Conservation (phyloP, 2,797 vertebrate genomes). For the Peromyscus eremicus region DNA sequence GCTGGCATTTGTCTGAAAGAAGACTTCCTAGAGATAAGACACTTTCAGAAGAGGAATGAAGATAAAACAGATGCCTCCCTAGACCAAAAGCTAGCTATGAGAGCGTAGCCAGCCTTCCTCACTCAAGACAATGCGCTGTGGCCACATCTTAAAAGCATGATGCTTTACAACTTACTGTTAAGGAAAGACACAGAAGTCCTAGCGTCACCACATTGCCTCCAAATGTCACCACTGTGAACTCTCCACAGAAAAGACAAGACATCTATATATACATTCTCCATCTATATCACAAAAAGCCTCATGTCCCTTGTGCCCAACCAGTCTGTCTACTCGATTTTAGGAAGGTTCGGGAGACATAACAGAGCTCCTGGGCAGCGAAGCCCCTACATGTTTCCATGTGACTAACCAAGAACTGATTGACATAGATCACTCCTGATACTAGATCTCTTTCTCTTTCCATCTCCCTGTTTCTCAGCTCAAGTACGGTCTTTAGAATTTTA, state of each 20-base stretch:
- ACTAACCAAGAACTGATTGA: not conserved
- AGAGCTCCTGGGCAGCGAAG: not conserved
- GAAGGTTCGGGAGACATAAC: not conserved
- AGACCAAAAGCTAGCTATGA: not conserved
- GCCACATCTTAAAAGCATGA: not conserved
- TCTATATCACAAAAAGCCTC: not conserved
- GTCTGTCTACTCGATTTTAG: not conserved
- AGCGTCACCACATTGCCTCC: not conserved
- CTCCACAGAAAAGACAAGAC: not conserved
- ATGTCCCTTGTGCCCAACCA: not conserved
- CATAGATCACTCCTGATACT: not conserved
- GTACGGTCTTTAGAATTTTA: not conserved
- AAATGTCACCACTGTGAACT: not conserved
- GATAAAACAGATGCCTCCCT: not conserved
- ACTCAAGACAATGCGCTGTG: not conserved
- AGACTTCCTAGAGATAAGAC: not conserved
- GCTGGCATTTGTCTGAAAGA: not conserved
- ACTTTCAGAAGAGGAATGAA: not conserved
- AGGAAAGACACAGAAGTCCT: not conserved
- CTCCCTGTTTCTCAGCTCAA: not conserved
- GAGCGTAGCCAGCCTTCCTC: not conserved
- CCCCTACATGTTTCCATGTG: not conserved
- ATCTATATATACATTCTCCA: not conserved
- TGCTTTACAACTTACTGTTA: not conserved
- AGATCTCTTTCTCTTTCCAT: accelerated